phyloP scores from a whole-genome alignment of 1,140 invertebrate genomes.

The Drosophila nigromelanica region DNA sequence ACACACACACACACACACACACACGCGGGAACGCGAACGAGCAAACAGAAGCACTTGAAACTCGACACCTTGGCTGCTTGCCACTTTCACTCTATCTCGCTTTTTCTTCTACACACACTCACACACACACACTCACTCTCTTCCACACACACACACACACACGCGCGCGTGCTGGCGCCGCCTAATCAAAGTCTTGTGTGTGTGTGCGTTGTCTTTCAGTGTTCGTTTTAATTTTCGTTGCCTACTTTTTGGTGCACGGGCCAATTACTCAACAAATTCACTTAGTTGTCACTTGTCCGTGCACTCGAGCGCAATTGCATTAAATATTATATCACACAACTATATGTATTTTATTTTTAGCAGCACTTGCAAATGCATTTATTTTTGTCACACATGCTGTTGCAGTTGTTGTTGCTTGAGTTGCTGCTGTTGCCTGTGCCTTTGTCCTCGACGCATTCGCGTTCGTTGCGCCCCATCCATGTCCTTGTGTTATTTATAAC shows the following conservation, averaged over 20 bases:
- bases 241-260: constrained; percentile 38
- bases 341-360: constrained; percentile 54
- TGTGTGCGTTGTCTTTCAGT: constrained; percentile 37
- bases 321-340: constrained; percentile 62
- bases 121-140: neutral
- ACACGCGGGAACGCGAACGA: constrained; percentile 5
- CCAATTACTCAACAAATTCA: constrained; percentile 66
- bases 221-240: constrained; percentile 33
- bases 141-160: constrained; percentile 16
- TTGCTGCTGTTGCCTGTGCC: constrained; percentile 39
- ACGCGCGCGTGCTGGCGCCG: neutral
- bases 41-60: constrained; percentile 21
- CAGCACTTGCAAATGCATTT: constrained; percentile 50
- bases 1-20: constrained; percentile 12
- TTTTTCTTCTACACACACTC: neutral
- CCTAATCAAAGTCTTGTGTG: constrained; percentile 36
- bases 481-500: constrained; percentile 80
- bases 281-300: constrained; percentile 52
- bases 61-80: constrained; percentile 30
- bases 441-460: constrained; percentile 54
- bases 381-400: constrained; percentile 49
- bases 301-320: constrained; percentile 61
- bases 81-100: constrained; percentile 5
- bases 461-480: constrained; percentile 70
- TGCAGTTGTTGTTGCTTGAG: constrained; percentile 5